Base-by-base conservation (phyloP, 2,797 vertebrate genomes). In the Naso thynnoides region DNA sequence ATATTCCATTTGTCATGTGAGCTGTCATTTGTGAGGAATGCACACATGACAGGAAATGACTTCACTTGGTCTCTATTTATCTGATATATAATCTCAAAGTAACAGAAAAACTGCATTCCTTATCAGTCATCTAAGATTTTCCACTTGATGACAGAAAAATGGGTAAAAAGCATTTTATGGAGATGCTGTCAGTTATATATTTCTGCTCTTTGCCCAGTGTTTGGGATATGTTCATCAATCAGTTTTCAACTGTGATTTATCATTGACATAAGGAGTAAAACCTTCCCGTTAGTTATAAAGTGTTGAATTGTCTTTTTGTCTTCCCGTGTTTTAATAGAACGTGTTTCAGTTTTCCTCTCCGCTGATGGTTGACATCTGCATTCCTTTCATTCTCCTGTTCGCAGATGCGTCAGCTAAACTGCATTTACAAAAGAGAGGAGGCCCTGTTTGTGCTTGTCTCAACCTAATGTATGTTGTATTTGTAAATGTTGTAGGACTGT, bases 311-410 rank as follows among this genome's bases (percentile, higher is more conserved):
- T 55, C 0, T 3, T 47, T 45, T 47, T 45, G 42, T 62, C 42
- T 41, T 33, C 0, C 4, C 6, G 49, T 41, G 21, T 31, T 76
- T 45, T 14, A 15, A 56, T 11, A 47, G 29, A 50, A 53, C 36
- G 8, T 36, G 67, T 85, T 82, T 73, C 31, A 55, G 50, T 76
- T 55, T 68, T 62, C 23, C 44, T 39, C 38, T 58, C 5, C 3
- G 0, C 10, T 64, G 53, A 79, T 33, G 1, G 63, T 44, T 39
- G 62, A 47, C 48, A 75, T 74, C 45, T 81, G 79, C 90, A 91
- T 92, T 94, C 87, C 74, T 89, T 48, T 68, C 86, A 90, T 91
- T 90, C 84, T 80, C 76, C 65, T 23, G 57, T 55, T 76, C 60
- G 74, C 72, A 47, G 78, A 75, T 83, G 64, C 9, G 70, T 87